phyloP scores from a whole-genome alignment of 2,797 vertebrate genomes.

The Rhinophrynus dorsalis region DNA sequence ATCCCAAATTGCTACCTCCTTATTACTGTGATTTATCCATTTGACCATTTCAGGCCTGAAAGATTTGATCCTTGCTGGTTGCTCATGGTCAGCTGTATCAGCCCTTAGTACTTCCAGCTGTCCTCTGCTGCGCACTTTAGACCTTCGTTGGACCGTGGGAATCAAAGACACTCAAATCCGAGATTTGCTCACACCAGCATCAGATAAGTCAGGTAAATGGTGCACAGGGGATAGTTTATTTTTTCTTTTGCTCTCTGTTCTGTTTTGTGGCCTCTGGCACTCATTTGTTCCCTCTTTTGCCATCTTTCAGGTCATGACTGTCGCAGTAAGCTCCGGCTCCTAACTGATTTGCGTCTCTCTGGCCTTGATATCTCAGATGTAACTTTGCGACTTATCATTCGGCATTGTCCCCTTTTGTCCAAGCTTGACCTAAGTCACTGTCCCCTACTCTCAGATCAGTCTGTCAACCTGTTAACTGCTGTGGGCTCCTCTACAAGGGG shows the following conservation, averaged over 20 bases:
- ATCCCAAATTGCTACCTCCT: no score
- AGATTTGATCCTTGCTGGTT: conserved; percentile 92
- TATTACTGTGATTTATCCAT: not conserved
- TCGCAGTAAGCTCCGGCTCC: conserved; percentile 91
- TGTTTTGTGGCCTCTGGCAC: not conserved
- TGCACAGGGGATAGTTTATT: not conserved
- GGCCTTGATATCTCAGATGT: conserved; percentile 93
- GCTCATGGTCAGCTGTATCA: conserved; percentile 91
- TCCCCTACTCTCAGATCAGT: conserved; percentile 90
- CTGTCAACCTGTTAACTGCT: conserved; percentile 92
- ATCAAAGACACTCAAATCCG: conserved; percentile 94
- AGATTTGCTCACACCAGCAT: conserved; percentile 89
- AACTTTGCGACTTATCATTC: conserved; percentile 92
- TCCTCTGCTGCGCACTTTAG: conserved; percentile 93
- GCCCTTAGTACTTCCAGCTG: conserved; percentile 93
- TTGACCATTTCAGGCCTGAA: conserved; percentile 77
- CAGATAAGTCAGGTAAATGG: conserved; percentile 75
- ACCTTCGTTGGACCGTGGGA: conserved; percentile 92
- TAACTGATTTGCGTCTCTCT: conserved; percentile 91
- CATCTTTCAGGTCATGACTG: conserved; percentile 85
- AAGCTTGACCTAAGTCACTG: conserved; percentile 95
- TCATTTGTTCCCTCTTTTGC: not conserved
- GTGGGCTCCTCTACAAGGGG: conserved; percentile 95
- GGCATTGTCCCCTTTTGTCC: conserved; percentile 94
- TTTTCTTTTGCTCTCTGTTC: not conserved